phyloP scores from a whole-genome alignment of 2,888 invertebrate genomes.

The Nineta flava region DNA sequence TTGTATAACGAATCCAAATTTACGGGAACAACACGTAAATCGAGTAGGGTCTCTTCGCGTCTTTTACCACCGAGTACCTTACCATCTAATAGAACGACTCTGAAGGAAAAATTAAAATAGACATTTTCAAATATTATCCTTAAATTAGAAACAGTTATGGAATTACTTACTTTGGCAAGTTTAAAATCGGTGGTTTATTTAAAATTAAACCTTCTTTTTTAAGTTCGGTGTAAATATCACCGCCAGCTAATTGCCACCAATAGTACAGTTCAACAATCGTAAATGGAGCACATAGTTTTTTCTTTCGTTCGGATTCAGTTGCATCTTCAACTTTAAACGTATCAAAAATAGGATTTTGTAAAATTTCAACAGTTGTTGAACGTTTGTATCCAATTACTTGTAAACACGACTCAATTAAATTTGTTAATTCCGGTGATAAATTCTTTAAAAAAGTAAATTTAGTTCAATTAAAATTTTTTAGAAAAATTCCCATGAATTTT shows the following conservation, averaged over 20 bases:
- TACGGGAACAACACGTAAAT: constrained; percentile 53
- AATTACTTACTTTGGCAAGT: constrained; percentile 51
- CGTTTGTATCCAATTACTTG: constrained; percentile 46
- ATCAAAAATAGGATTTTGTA: constrained; percentile 36
- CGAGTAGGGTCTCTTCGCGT: constrained; percentile 54
- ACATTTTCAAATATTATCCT: constrained; percentile 6
- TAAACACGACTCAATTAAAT: constrained; percentile 54
- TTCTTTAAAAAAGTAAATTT: constrained; percentile 26
- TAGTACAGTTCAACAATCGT: constrained; percentile 75
- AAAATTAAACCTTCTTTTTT: constrained; percentile 83
- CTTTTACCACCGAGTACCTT: constrained; percentile 65
- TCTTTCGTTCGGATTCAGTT: constrained; percentile 21
- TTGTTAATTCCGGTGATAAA: constrained; percentile 39
- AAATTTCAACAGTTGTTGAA: constrained; percentile 42
- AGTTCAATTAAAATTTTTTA: background rate
- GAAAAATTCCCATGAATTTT: too few species aligned
- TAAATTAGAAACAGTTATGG: too few species aligned
- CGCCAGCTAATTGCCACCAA: constrained; percentile 92
- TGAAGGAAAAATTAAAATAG: constrained; percentile 24
- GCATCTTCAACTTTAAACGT: constrained; percentile 19
- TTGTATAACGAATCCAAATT: constrained; percentile 51
- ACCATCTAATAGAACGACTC: constrained; percentile 71
- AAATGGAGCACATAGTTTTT: constrained; percentile 22
- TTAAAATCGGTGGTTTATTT: constrained; percentile 66
- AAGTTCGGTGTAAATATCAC: constrained; percentile 79